Evolutionary conservation across 2,797 vertebrate genomes (phyloP).

Genomic region (Molossus alvarezi): DNA sequence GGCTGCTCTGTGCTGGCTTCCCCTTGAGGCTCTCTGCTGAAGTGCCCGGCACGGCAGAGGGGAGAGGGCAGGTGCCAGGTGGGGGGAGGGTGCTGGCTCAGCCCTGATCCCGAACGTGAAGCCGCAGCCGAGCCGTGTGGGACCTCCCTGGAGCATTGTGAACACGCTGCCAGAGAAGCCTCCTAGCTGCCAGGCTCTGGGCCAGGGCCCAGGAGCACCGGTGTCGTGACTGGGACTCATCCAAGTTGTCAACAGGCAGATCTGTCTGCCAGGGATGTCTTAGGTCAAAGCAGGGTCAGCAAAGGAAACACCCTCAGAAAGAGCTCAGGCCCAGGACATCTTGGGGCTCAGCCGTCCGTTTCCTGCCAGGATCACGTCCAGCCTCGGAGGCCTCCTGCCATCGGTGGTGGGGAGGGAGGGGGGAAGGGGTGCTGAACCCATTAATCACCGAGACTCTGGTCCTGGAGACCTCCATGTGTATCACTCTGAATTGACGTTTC

Average conservation of each 20-base stretch:
- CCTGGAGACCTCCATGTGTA: not conserved
- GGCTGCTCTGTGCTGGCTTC: not conserved
- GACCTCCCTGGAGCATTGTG: not conserved
- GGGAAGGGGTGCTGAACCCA: not conserved
- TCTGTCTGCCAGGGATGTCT: not conserved
- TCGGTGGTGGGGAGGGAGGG: not conserved
- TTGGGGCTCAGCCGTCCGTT: not conserved
- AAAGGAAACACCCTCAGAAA: not conserved
- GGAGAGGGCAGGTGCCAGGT: not conserved
- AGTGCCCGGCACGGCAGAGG: not conserved
- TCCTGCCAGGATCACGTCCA: not conserved
- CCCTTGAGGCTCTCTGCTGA: not conserved
- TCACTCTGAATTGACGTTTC: not conserved
- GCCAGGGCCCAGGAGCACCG: not conserved
- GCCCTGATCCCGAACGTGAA: not conserved
- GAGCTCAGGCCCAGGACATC: not conserved
- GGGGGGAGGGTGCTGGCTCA: not conserved
- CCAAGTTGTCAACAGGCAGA: not conserved
- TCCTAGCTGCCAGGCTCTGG: not conserved
- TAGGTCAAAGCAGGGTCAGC: not conserved
- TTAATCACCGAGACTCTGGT: not conserved
- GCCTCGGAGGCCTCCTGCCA: not conserved
- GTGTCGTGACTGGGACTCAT: not conserved
- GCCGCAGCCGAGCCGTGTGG: not conserved
- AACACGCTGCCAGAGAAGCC: not conserved